Evolutionary conservation across 2,888 invertebrate species (phyloP).

Genomic region (Parelbella ahira): DNA sequence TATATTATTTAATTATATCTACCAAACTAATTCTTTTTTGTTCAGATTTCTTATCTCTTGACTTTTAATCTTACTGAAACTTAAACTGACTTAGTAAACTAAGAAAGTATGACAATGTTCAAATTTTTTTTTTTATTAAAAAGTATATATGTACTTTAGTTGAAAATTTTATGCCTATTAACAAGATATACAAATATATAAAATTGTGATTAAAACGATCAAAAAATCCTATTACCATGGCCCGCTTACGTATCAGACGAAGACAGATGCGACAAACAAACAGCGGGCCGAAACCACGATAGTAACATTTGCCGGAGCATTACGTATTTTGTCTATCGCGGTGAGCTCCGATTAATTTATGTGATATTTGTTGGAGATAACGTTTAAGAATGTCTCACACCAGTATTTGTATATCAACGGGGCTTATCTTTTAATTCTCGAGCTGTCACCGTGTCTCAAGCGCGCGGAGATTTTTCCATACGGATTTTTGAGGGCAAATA

Average conservation of each 20-base stretch:
- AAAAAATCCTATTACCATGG: conserved; percentile 13
- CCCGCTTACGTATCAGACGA: conserved; percentile 28
- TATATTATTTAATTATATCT: no score
- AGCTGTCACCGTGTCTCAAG: conserved; percentile 57
- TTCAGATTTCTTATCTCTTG: no score
- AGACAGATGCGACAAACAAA: conserved; percentile 52
- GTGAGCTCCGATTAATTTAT: conserved; percentile 73
- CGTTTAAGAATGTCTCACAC: conserved; percentile 56
- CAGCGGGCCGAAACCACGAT: conserved; percentile 58
- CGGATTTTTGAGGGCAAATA: conserved; percentile 23
- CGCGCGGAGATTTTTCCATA: conserved; percentile 10
- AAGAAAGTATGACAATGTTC: no score
- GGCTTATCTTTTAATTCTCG: conserved; percentile 79
- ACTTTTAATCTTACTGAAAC: no score
- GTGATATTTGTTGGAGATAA: conserved; percentile 71
- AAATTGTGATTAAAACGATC: conserved; percentile 18
- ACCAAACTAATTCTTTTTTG: no score
- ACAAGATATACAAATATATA: no score
- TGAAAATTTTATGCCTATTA: no score
- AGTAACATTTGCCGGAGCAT: conserved; percentile 68
- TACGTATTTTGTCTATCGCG: conserved; percentile 68
- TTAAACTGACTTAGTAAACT: no score
- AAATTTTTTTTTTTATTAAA: not conserved
- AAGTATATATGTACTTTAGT: no score
- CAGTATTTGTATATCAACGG: conserved; percentile 64